phyloP scores from a whole-genome alignment of 2,113 vertebrate species.

The Hippocampus barbouri region DNA sequence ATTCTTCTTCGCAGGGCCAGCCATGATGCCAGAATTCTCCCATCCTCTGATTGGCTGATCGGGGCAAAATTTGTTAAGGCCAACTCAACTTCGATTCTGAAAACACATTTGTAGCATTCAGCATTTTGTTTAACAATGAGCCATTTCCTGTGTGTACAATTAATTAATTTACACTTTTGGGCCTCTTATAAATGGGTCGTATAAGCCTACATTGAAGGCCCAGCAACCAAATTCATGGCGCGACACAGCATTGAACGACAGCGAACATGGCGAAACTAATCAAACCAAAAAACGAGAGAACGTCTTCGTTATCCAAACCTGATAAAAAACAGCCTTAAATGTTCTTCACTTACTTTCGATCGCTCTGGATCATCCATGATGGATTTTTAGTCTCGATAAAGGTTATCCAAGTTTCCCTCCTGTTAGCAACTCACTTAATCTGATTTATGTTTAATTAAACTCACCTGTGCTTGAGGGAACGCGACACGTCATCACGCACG shows the following conservation, averaged over 20 bases:
- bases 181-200: too few species aligned
- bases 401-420: slow-evolving; percentile 9
- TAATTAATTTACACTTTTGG: too few species aligned
- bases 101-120: too few species aligned
- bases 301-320: background rate
- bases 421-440: background rate
- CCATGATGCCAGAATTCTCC: background rate
- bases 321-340: background rate
- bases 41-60: too few species aligned
- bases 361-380: slow-evolving; percentile 65
- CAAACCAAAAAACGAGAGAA: background rate
- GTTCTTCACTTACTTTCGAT: slow-evolving; percentile 54
- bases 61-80: too few species aligned
- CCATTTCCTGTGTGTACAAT: too few species aligned
- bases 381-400: slow-evolving; percentile 10
- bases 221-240: too few species aligned
- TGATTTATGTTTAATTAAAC: slow-evolving; percentile 59
- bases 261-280: background rate
- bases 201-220: too few species aligned
- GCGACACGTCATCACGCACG: slow-evolving; percentile 4
- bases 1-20: background rate
- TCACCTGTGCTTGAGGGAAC: slow-evolving; percentile 53
- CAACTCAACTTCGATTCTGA: too few species aligned
- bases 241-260: background rate
- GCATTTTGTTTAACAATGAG: too few species aligned